Percentiles rank a stretch among this genome's conserved stretches.
Evolutionary conservation across 2,797 vertebrate genomes (phyloP).

Genomic region (Gambelia wislizenii): DNA sequence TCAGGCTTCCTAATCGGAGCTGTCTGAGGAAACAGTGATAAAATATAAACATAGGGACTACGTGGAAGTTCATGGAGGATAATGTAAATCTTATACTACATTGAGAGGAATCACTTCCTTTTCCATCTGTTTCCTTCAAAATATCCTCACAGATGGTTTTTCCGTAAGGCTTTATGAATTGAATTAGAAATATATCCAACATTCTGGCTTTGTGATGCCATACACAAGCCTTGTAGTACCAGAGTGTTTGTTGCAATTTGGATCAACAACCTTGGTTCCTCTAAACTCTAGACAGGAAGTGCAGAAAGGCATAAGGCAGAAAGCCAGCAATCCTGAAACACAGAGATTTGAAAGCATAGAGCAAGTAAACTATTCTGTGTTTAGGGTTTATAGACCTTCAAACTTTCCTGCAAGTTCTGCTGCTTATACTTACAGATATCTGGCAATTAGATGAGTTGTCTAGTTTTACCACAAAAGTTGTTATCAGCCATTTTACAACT

Average conservation of each 20-base stretch:
- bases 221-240: constrained; percentile 46
- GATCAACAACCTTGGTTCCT: neutral
- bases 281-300: neutral
- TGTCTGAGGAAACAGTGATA: constrained; percentile 81
- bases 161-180: constrained; percentile 79
- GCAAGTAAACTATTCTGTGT: neutral
- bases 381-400: constrained; percentile 22
- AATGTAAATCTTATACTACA: constrained; percentile 84
- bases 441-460: neutral
- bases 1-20: constrained; percentile 79
- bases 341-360: neutral
- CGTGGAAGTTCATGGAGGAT: constrained; percentile 81
- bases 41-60: constrained; percentile 81
- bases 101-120: constrained; percentile 81
- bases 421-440: constrained; percentile 9
- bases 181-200: constrained; percentile 74
- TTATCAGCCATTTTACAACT: constrained; percentile 7
- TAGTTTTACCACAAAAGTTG: constrained; percentile 35
- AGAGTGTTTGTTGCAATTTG: constrained; percentile 38
- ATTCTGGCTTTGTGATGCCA: constrained; percentile 53
- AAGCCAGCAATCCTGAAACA: neutral
- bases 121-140: constrained; percentile 83
- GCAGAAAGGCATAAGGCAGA: neutral
- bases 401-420: neutral
- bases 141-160: constrained; percentile 82